phyloP scores from a whole-genome alignment of 2,888 invertebrate species.

The Conistra vaccinii region DNA sequence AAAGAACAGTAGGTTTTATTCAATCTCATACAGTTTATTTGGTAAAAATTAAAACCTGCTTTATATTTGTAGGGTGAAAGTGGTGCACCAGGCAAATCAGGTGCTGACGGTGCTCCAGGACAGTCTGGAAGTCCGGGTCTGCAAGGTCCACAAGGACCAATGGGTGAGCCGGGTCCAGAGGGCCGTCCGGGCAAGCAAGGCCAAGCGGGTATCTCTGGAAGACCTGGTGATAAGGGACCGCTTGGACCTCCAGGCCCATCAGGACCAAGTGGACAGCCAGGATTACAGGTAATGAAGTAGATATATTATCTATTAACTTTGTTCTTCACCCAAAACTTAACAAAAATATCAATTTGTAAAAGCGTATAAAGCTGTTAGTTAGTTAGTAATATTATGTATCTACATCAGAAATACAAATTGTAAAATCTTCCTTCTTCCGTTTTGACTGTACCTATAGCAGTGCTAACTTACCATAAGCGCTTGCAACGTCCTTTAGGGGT shows the following conservation, averaged over 20 bases:
- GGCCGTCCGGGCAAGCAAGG: conserved; percentile 93
- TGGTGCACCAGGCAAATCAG: conserved; percentile 93
- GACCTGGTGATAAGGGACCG: conserved; percentile 95
- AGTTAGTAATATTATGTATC: too few relatives aligned
- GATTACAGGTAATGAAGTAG: conserved; percentile 93
- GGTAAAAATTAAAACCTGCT: background rate
- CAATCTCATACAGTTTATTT: too few relatives aligned
- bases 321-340: too few relatives aligned
- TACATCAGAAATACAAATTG: background rate
- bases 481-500: background rate
- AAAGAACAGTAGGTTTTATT: background rate
- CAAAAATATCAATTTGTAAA: background rate
- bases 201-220: conserved; percentile 93
- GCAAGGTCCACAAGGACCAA: conserved; percentile 92
- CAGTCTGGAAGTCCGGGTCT: conserved; percentile 92
- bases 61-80: conserved; percentile 91
- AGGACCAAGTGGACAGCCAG: conserved; percentile 93
- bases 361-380: background rate
- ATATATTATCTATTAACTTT: background rate
- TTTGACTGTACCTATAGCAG: too few relatives aligned
- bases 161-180: conserved; percentile 91
- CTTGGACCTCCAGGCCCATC: conserved; percentile 92
- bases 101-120: conserved; percentile 94
- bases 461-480: too few relatives aligned
- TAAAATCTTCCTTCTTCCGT: too few relatives aligned